A percentile compares a stretch with the other conserved stretches of the same genome.
These are phyloP conservation scores for Calidris pygmaea DNA, from an alignment of 2,113 vertebrate species.

Conservation along the genomic window DNA sequence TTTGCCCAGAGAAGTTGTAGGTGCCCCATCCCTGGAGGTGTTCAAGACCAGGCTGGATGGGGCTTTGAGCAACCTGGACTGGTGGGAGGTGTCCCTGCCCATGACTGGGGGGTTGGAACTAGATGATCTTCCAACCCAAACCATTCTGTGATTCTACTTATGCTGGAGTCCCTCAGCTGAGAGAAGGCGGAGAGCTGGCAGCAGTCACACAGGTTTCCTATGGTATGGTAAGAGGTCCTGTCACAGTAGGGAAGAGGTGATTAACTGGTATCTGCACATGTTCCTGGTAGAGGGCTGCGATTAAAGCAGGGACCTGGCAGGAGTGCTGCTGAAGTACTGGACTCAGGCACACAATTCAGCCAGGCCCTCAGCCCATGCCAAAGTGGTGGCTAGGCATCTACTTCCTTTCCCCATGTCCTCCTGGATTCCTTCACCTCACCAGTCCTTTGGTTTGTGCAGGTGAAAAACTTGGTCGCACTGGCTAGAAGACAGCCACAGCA, in stretches of 20 bases:
- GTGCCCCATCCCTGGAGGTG: not conserved
- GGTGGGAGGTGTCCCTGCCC: not conserved
- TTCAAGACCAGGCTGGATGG: not conserved
- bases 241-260: not conserved
- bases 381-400: not conserved
- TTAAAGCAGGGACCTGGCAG: too few relatives aligned
- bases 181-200: not conserved
- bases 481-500: not conserved
- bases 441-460: not conserved
- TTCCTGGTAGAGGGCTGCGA: not conserved
- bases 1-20: not conserved
- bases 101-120: not conserved
- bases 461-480: not conserved
- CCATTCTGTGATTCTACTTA: not conserved
- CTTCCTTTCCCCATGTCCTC: not conserved
- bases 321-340: not conserved
- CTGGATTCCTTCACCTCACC: not conserved
- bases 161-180: not conserved
- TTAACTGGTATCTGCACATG: accelerated
- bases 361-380: not conserved
- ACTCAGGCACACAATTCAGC: accelerated
- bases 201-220: not conserved
- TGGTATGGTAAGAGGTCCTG: not conserved
- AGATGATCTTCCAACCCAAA: not conserved
- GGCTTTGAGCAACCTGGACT: not conserved